Base-by-base conservation (phyloP, 2,888 invertebrate genomes). In the Hemistola chrysoprasaria region DNA sequence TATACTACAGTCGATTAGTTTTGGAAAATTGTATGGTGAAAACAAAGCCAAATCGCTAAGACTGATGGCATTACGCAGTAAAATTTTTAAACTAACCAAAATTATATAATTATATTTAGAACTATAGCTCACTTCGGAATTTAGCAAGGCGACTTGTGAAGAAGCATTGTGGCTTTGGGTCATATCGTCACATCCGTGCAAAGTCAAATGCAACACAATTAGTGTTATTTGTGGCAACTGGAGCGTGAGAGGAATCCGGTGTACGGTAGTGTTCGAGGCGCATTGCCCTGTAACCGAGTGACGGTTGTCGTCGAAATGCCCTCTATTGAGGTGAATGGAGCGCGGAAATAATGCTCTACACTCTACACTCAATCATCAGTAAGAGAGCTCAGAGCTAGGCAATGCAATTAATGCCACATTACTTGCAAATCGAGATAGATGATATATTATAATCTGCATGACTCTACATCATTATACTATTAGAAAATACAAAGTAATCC, bases 211-310 rank as follows among this genome's bases (percentile, higher is more conserved):
- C 72, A 81, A 76, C 62, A 85, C 75, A 83, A 85, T 84, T 78
- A 78, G 73, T 77, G 76, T 71, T 78, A 75, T 86, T 83, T 73
- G 76, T 66, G 72, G 68, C 77, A 87, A 87, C 73, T 86, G 78
- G 87, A 85, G 86, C 87, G 86, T 87, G 86, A 83, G 86, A 86
- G 76, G 84, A 79, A 82, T 84, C 76, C 75, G 68, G 73, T 56
- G 71, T 66, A 70, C 78, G 63, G 82, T 75, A 82, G 64, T 72
- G 81, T 73, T 71, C 65, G 70, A 56, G 56, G 70, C 62, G 71
- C 78, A 74, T 63, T 75, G 77, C 75, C 73, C 79, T 75, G 81
- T 78, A 78, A 79, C 80, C 71, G 74, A 78, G 59, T 71, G 64
- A 55, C 50, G 50, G 65, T 63, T 65, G 69, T 66, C 71, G 65